A percentile compares a stretch with the other conserved stretches of the same genome.
Conservation (phyloP, 37 sponge, comb jelly and placozoan genomes). For the Crambe crambe region DNA sequence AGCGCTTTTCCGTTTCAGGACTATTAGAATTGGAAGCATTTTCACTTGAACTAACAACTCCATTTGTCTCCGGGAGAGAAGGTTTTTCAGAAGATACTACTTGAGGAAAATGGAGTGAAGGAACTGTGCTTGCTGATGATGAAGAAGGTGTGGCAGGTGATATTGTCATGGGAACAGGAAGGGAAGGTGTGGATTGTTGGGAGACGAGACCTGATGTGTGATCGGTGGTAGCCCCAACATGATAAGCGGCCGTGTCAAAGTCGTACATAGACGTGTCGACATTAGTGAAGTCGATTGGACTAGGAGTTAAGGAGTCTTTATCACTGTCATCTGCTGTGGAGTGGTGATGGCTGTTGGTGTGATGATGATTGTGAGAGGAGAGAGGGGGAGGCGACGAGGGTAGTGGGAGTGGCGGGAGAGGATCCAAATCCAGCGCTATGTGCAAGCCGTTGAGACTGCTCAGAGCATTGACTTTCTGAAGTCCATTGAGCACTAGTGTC, state of each 20-base stretch:
- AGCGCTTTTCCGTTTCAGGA: background rate
- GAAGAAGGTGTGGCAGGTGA: background rate
- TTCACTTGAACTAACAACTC: background rate
- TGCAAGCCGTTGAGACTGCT: constrained; percentile 11
- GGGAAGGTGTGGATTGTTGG: background rate
- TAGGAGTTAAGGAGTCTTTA: constrained; percentile 29
- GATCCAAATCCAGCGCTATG: constrained; percentile 2
- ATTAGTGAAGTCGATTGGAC: constrained; percentile 67
- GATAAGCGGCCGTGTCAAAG: constrained; percentile 30
- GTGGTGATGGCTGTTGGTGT: background rate
- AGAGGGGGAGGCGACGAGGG: constrained; percentile 9
- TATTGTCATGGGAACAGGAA: background rate
- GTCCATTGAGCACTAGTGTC: constrained; percentile 16
- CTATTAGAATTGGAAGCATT: background rate
- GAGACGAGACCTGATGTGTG: background rate
- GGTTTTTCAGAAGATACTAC: background rate
- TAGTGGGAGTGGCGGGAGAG: background rate
- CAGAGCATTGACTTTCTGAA: constrained; percentile 14
- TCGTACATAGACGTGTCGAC: constrained; percentile 72
- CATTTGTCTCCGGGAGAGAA: background rate
- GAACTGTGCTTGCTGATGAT: background rate
- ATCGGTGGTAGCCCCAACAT: background rate
- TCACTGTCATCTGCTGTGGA: constrained; percentile 5
- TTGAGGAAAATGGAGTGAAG: background rate
- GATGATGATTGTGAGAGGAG: background rate